Base-by-base conservation (phyloP, 1,140 invertebrate genomes). In the Neomicropteryx cornuta region DNA sequence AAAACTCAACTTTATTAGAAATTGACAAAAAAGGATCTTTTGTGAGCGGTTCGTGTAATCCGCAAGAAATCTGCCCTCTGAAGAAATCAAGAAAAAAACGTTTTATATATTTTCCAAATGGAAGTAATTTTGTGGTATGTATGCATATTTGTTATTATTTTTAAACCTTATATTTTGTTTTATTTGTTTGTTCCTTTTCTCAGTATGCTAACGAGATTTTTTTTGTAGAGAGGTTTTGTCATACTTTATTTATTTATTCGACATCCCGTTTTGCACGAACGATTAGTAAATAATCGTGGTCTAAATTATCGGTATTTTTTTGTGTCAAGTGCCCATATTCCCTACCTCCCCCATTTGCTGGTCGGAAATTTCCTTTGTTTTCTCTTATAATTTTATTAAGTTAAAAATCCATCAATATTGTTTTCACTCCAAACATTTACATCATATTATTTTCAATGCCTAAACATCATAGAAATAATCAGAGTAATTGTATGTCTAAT, bases 71-170 rank as follows among this genome's bases (percentile, higher is more conserved):
- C 21, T 49, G 51, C 1, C 37, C 47, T 1, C 27, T 59, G 8
- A 40, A 38, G 13, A 33, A 27, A 1, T 42, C 57, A 23, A 63
- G 71, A 33, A 71, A 64, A 36, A 69, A 60, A 41, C 56, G 75
- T 37, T 60, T 71, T 36, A 46, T 78, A 8, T 56, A 53, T 6
- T 75, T 76, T 55, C 74, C 75, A 4, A 67, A 71, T 40, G 70
- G 70, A 24, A 73, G 65, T 43, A 55, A 56, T 39, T 59, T 76
- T 36, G 61, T 73, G 38, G 75, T 77, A 53, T 72, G 69, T 68
- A 38, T 14, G 8, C 27, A 36, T 28, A 16, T 16, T 14, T 10
- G 11, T 29, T 34, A 18, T 35, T 35, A 28, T 34, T 18, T 34
- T 10, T 28, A 11, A 23, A 20, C 2, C 17, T 28, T 29, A 22